Evolutionary conservation across 2,797 vertebrate species (phyloP).

Genomic region (Tapirus indicus): DNA sequence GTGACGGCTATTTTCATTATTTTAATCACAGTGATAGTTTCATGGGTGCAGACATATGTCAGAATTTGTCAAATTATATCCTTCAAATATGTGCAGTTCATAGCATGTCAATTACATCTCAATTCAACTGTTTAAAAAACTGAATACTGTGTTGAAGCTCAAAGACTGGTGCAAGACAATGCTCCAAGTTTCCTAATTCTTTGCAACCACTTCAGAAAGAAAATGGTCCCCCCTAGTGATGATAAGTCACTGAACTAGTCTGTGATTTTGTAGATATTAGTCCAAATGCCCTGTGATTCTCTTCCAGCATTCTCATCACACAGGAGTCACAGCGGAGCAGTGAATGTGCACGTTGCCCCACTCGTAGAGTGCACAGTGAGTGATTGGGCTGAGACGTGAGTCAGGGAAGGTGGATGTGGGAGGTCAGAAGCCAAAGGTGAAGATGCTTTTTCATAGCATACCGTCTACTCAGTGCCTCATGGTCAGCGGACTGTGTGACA

Average conservation of each 20-base stretch:
- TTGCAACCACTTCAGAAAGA: not conserved
- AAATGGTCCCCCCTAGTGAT: not conserved
- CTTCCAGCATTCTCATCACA: not conserved
- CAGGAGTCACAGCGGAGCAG: not conserved
- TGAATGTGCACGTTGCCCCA: not conserved
- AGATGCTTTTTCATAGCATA: not conserved
- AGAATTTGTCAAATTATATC: not conserved
- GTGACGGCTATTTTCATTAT: not conserved
- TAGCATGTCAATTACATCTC: not conserved
- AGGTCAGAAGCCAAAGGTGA: not conserved
- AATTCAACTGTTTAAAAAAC: not conserved
- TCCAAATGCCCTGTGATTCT: not conserved
- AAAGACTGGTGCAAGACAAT: not conserved
- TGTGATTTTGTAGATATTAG: not conserved
- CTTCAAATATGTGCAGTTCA: not conserved
- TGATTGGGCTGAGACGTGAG: not conserved
- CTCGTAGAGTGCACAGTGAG: not conserved
- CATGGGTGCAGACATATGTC: not conserved
- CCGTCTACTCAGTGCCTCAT: fast-evolving
- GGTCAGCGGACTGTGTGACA: fast-evolving
- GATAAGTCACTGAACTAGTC: not conserved
- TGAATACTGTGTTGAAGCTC: not conserved
- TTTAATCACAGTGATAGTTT: not conserved
- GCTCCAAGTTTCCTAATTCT: not conserved
- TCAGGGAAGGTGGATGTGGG: not conserved